Percentiles rank a stretch among this genome's conserved stretches.
These are phyloP conservation scores for Andricus grossulariae DNA, from an alignment of 1,140 invertebrate genomes.

Conservation along the genomic window DNA sequence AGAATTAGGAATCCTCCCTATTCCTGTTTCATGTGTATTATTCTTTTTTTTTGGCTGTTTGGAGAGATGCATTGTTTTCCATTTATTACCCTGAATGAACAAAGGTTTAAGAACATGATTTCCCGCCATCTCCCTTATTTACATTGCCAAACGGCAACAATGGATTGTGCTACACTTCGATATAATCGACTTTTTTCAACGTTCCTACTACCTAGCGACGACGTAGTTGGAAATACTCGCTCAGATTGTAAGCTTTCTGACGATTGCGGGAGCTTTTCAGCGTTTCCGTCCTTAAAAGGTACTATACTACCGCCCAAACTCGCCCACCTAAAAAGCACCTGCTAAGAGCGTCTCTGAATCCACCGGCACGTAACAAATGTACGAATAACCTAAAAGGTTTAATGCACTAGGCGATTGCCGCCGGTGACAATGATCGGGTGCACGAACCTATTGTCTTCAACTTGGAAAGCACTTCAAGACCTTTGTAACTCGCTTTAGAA, in stretches of 20 bases:
- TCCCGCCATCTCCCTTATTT: background rate
- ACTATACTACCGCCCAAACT: background rate
- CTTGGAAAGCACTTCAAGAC: constrained; percentile 25
- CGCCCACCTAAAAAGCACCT: background rate
- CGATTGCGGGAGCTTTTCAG: constrained; percentile 12
- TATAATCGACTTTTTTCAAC: background rate
- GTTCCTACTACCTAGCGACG: background rate
- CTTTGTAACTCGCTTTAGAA: constrained; percentile 22
- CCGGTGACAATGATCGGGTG: constrained; percentile 25
- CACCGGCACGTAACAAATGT: constrained; percentile 31
- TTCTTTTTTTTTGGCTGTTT: background rate
- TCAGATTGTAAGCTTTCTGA: constrained; percentile 24
- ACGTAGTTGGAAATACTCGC: constrained; percentile 3
- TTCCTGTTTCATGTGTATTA: constrained; percentile 19
- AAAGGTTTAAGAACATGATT: constrained; percentile 17
- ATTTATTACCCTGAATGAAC: constrained; percentile 25
- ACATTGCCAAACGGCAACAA: constrained; percentile 17
- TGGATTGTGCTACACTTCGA: background rate
- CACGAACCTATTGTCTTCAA: constrained; percentile 26
- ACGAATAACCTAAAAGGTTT: constrained; percentile 29
- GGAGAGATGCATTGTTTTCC: constrained; percentile 18
- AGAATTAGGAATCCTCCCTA: constrained; percentile 4
- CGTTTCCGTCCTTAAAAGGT: constrained; percentile 11
- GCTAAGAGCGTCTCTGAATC: constrained; percentile 24
- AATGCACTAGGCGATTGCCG: constrained; percentile 20